phyloP scores from a whole-genome alignment of 1,140 invertebrate species.

The Penaeus chinensis region DNA sequence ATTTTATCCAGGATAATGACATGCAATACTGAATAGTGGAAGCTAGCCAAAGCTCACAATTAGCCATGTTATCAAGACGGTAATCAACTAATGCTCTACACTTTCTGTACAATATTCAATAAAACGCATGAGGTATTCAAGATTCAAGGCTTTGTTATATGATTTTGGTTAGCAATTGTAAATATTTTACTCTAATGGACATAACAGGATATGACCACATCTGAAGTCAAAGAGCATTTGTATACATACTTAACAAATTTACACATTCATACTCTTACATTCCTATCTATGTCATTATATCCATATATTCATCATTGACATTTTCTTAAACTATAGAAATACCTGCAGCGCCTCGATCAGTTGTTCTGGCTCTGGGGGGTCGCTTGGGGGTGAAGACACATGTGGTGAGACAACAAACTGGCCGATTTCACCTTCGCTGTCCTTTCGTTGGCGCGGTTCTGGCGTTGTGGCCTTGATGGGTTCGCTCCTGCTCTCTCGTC shows the following conservation, averaged over 20 bases:
- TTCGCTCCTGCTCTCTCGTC: not conserved
- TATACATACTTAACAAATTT: no score
- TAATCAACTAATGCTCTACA: no score
- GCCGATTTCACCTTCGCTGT: conserved; percentile 29
- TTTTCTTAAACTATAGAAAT: conserved; percentile 32
- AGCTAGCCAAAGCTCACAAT: no score
- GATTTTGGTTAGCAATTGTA: no score
- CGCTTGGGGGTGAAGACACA: conserved; percentile 76
- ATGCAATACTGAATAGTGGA: not conserved
- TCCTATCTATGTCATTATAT: conserved; percentile 23
- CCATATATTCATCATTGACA: no score
- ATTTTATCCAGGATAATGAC: conserved; percentile 21
- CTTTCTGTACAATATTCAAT: no score
- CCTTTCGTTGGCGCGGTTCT: conserved; percentile 10
- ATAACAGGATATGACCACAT: no score
- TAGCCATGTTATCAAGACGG: no score
- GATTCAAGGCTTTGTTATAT: no score
- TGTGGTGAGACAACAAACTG: conserved; percentile 74
- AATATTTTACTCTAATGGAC: no score
- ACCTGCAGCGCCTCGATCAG: conserved; percentile 81
- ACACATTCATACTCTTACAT: not conserved
- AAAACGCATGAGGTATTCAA: no score
- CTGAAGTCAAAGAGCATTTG: no score
- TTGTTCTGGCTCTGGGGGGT: conserved; percentile 90
- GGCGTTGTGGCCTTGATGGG: not conserved